Conservation (phyloP, 2,888 invertebrate genomes). For the Ctena decussata region DNA sequence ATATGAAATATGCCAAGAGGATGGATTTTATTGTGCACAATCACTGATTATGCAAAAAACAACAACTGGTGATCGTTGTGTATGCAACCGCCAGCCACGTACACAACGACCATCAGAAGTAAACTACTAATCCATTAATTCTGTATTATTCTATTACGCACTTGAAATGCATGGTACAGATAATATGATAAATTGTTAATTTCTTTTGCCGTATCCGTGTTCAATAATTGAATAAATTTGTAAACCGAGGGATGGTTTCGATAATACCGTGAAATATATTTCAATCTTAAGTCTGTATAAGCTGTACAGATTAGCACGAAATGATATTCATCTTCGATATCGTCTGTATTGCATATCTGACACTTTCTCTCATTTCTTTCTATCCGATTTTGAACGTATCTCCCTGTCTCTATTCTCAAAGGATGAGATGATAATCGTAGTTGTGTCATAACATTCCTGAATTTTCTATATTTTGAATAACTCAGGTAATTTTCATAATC, state of each 20-base stretch:
- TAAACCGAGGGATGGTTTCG: background rate
- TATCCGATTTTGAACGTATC: slow-evolving; percentile 13
- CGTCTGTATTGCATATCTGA: background rate
- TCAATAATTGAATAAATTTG: slow-evolving; percentile 12
- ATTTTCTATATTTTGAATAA: background rate
- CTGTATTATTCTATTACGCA: too few species aligned
- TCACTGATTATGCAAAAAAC: too few species aligned
- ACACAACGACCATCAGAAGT: too few species aligned
- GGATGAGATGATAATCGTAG: slow-evolving; percentile 22
- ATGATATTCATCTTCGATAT: slow-evolving; percentile 31
- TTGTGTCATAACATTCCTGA: background rate
- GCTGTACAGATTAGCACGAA: slow-evolving; percentile 8
- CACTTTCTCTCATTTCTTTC: slow-evolving; percentile 20
- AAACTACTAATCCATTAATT: too few species aligned
- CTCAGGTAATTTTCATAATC: slow-evolving; percentile 11
- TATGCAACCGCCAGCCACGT: too few species aligned
- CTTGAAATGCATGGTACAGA: background rate
- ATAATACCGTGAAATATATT: background rate
- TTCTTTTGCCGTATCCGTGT: background rate
- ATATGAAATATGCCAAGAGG: too few species aligned
- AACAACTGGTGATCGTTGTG: too few species aligned
- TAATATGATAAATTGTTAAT: background rate
- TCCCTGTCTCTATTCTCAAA: slow-evolving; percentile 24
- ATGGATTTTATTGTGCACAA: too few species aligned
- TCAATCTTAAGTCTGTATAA: slow-evolving; percentile 1